These are phyloP conservation scores for Pampus argenteus DNA, from an alignment of 2,797 vertebrate species.

Conservation along the genomic window DNA sequence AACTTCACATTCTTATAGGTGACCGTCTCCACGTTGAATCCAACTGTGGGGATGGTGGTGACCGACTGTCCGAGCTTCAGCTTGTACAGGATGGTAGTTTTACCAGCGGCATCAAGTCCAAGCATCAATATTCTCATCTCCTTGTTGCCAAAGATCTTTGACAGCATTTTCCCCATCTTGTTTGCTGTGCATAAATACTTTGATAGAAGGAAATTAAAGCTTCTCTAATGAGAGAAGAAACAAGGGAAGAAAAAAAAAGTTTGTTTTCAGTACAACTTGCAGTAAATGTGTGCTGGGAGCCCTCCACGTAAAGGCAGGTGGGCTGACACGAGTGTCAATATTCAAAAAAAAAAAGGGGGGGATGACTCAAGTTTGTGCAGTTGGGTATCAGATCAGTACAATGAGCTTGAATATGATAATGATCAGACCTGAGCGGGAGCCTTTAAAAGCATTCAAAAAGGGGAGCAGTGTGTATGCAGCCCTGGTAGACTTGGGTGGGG, in stretches of 20 bases:
- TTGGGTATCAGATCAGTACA: conserved; percentile 22
- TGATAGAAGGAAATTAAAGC: conserved; percentile 10
- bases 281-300: conserved; percentile 37
- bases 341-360: conserved; percentile 53
- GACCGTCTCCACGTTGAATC: conserved; percentile 98
- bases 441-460: conserved; percentile 34
- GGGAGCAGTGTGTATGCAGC: conserved; percentile 30
- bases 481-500: conserved; percentile 61
- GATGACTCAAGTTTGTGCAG: conserved; percentile 46
- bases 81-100: conserved; percentile 99
- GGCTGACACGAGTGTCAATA: conserved; percentile 60
- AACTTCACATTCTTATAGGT: conserved; percentile 99
- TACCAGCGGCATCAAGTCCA: conserved; percentile 97
- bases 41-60: conserved; percentile 98
- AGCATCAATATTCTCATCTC: conserved; percentile 99
- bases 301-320: conserved; percentile 68
- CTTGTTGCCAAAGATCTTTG: conserved; percentile 99
- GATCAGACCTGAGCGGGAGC: conserved; percentile 58
- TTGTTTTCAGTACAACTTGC: conserved; percentile 20
- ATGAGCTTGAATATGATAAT: conserved; percentile 15
- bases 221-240: conserved; percentile 36
- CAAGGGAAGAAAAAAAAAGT: neutral
- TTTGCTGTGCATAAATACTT: conserved; percentile 84
- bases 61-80: conserved; percentile 98
- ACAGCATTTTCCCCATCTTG: conserved; percentile 97